Evolutionary conservation across 2,113 vertebrate species (phyloP).

Genomic region (Chaenocephalus aceratus): DNA sequence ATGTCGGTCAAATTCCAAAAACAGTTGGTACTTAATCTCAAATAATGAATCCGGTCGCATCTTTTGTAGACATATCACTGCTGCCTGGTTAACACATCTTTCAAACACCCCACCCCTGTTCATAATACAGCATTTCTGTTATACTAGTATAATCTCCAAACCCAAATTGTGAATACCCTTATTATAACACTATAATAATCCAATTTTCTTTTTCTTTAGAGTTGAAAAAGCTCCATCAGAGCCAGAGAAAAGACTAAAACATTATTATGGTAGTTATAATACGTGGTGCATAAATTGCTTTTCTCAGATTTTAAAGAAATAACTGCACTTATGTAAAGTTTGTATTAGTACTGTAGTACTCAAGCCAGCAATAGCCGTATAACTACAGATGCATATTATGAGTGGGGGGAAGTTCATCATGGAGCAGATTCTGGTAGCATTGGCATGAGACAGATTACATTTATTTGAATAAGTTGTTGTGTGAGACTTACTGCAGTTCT

Average conservation of each 20-base stretch:
- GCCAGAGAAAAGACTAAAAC: neutral
- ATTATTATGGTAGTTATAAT: neutral
- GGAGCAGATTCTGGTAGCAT: neutral
- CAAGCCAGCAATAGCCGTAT: neutral
- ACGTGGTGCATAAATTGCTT: neutral
- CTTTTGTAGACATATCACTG: neutral
- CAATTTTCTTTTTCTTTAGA: neutral
- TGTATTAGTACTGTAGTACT: neutral
- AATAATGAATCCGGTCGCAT: neutral
- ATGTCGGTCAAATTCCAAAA: neutral
- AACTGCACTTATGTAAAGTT: no score
- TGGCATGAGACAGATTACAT: conserved; percentile 1
- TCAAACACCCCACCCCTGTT: neutral
- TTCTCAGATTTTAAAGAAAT: neutral
- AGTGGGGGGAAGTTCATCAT: conserved; percentile 22
- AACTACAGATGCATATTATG: conserved; percentile 4
- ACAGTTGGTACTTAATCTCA: neutral
- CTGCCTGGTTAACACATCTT: neutral
- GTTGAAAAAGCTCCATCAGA: neutral
- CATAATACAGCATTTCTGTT: neutral
- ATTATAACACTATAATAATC: conserved; percentile 1
- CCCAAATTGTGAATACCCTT: neutral
- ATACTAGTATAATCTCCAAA: neutral
- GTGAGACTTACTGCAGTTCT: conserved; percentile 95
- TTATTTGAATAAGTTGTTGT: neutral